These are phyloP conservation scores for Dreissena polymorpha DNA, from an alignment of 1,140 invertebrate genomes.

Conservation along the genomic window DNA sequence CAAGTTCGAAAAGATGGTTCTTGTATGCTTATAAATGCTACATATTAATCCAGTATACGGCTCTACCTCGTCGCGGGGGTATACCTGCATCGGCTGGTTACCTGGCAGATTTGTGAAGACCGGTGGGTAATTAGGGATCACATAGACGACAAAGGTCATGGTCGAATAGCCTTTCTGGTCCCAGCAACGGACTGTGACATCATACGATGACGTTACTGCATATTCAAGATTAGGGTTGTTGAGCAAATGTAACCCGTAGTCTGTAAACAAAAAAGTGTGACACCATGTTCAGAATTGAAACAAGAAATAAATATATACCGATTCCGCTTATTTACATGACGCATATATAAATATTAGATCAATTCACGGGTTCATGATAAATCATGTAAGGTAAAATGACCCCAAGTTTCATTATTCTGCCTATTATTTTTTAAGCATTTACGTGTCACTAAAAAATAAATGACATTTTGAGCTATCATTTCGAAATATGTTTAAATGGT, in stretches of 20 bases:
- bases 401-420: not conserved
- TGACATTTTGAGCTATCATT: not conserved
- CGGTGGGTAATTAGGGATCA: slow-evolving; percentile 18
- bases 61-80: not conserved
- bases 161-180: slow-evolving; percentile 4
- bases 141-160: not conserved
- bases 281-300: not conserved
- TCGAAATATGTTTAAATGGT: not conserved
- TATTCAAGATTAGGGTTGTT: slow-evolving; percentile 15
- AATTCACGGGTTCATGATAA: not conserved
- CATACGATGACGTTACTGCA: not conserved
- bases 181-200: slow-evolving; percentile 14
- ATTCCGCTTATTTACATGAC: not conserved
- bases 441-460: not conserved
- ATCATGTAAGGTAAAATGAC: not conserved
- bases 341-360: not conserved
- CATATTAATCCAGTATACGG: not conserved
- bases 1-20: not conserved
- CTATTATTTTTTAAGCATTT: not conserved
- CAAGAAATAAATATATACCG: not conserved
- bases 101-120: slow-evolving; percentile 23
- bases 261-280: slow-evolving; percentile 2
- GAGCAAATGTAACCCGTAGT: slow-evolving; percentile 11
- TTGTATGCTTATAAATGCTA: not conserved
- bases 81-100: not conserved